Base-by-base conservation (phyloP, 2,113 vertebrate genomes). In the Synodontis membranacea region DNA sequence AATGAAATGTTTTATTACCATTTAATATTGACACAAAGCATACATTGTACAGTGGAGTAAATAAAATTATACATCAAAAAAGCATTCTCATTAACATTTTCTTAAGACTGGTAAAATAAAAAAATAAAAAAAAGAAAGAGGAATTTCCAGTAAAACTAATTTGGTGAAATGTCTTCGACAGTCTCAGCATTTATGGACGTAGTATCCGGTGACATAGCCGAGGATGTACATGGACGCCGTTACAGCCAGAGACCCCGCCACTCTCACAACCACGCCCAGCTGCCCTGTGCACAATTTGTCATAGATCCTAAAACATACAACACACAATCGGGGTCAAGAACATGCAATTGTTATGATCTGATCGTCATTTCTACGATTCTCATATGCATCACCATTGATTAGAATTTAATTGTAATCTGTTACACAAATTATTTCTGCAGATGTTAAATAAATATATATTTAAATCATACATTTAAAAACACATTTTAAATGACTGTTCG, bases 121-220 rank as follows among this genome's bases (percentile, higher is more conserved):
- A n/a, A n/a, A n/a, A n/a, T n/a, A n/a, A n/a, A n/a, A n/a, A n/a
- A n/a, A n/a, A n/a, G n/a, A n/a, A 72, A 42, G 14, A n/a, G 28
- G 12, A 64, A 31, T 10, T 37, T 83, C 81, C 50, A 68, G 81
- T 83, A 50, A 83, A 68, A n/a, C n/a, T n/a, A n/a, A n/a, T n/a
- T n/a, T n/a, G n/a, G 11, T 34, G 37, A 56, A 66, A 25, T 25
- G 17, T 50, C 66, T 25, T 84, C 5, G 6, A 23, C 79, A 34
- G 23, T 42, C 4, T 86, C 82, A 92, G 89, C 96, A 96, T 89
- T 84, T 94, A 86, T 97, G 95, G 60, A 96, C 91, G 0, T 94
- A 95, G 91, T 96, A 96, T 88, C 96, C 96, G 0, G 96, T 95
- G 85, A 94, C 0, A 0, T 97, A 96, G 89, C 96, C 96, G 17